phyloP scores from a whole-genome alignment of 2,113 vertebrate species.

The Sceloporus tristichus region DNA sequence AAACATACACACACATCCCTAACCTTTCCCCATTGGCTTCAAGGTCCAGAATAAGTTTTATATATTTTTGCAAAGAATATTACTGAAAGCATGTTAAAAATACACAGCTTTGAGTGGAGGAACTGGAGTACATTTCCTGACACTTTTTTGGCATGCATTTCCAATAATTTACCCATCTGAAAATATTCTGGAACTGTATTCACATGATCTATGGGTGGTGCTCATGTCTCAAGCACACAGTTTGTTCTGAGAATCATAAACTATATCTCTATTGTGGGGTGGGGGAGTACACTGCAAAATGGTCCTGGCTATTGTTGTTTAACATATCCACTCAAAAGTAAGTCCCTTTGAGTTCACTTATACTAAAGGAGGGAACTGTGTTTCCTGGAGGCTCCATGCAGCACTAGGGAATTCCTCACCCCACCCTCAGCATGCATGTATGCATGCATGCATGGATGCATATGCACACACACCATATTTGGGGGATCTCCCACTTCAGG shows the following conservation, averaged over 20 bases:
- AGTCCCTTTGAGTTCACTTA: neutral
- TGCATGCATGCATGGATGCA: no score
- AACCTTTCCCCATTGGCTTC: conserved; percentile 1
- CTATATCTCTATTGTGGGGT: neutral
- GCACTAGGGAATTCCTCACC: no score
- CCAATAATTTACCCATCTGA: neutral
- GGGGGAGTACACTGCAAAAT: neutral
- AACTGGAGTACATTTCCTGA: neutral
- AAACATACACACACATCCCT: neutral
- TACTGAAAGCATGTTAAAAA: neutral
- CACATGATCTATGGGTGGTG: neutral
- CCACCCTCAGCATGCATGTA: no score
- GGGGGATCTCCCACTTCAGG: no score
- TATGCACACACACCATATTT: no score
- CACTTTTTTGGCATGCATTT: neutral
- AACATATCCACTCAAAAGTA: neutral
- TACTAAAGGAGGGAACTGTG: no score
- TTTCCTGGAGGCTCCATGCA: no score
- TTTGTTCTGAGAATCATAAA: neutral
- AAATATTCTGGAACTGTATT: neutral
- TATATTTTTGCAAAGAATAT: neutral
- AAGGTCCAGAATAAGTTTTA: neutral
- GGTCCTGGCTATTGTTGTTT: neutral
- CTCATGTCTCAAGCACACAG: neutral
- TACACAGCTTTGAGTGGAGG: neutral